Base-by-base conservation (phyloP, 2,888 invertebrate species). In the Pandemis heparana region DNA sequence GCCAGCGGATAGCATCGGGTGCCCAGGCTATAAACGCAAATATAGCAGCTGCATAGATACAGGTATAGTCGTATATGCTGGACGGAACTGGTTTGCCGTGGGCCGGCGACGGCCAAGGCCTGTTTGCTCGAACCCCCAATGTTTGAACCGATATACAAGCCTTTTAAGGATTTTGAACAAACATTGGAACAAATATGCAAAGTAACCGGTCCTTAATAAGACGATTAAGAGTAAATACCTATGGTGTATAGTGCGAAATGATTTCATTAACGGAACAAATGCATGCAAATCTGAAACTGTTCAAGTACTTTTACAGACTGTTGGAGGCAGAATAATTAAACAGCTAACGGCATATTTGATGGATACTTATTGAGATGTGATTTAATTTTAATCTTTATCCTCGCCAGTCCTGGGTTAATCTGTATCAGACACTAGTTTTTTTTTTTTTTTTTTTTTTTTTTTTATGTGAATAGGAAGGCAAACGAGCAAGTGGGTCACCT, bases 31-130 rank as follows among this genome's bases (percentile, higher is more conserved):
- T 74, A 74, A 60, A 65, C 48, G 43, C 64, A 51, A 65, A 61
- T 61, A 61, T 46, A 63, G 32, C 60, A 66, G 51, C 64, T 74
- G 69, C 51, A 51, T 69, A 72, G 63, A 65, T 73, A 73, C 46
- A 63, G 51, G 48, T 56, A 73, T 32, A 32, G 23, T 32, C 38
- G 43, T 32, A 39, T 23, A 56, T 23, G 56, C 56, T 56, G 56
- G 73, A 46, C 74, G 48, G 60, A 63, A 74, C 74, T 65, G 74
- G 74, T 74, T 74, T 70, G 48, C 60, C 74, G 68, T 65, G 65
- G 66, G 60, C 12, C 69, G 59, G 38, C 69, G 48, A 74, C 38
- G 65, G 74, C 74, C 70, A 70, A 61, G 69, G 70, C 59, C 51
- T 38, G 48, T 53, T 51, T 51, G 51, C 53, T 41, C 48, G 16